Conservation (phyloP, 2,888 invertebrate species). For the Parasteatoda lunata region DNA sequence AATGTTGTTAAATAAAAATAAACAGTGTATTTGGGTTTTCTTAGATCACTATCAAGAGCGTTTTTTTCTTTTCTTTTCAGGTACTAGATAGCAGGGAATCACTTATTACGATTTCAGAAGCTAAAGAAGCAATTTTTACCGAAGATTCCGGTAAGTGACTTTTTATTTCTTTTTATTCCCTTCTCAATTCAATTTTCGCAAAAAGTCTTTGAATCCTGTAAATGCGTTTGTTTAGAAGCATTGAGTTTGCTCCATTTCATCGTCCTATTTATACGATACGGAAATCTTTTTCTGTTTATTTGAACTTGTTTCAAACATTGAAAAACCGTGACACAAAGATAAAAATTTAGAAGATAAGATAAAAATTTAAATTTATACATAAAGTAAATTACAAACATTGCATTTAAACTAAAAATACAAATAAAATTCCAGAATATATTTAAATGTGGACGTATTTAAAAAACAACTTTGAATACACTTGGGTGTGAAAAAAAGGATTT, state of each 20-base stretch:
- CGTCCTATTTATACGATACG: background rate
- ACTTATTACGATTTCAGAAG: slow-evolving; percentile 72
- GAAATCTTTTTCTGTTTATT: background rate
- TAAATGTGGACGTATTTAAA: too few relatives aligned
- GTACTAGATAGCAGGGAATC: slow-evolving; percentile 72
- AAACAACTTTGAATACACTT: too few relatives aligned
- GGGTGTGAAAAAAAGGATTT: too few relatives aligned
- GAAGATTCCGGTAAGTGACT: slow-evolving; percentile 73
- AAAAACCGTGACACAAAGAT: too few relatives aligned
- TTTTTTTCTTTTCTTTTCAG: slow-evolving; percentile 48
- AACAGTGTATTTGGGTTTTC: background rate
- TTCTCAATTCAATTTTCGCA: background rate
- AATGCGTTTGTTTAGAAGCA: background rate
- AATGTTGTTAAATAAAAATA: background rate
- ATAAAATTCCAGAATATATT: too few relatives aligned
- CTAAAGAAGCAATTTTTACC: slow-evolving; percentile 75
- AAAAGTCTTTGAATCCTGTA: background rate
- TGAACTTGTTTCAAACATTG: too few relatives aligned
- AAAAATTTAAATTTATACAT: too few relatives aligned
- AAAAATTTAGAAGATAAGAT: too few relatives aligned
- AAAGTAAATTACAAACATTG: too few relatives aligned
- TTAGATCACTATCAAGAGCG: background rate
- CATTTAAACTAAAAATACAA: too few relatives aligned
- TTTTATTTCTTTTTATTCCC: background rate
- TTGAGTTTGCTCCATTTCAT: background rate